Evolutionary conservation across 1,140 invertebrate genomes (phyloP), one percentile per base, ranked within the genome.

Genomic region (Drosophila saltans): DNA sequence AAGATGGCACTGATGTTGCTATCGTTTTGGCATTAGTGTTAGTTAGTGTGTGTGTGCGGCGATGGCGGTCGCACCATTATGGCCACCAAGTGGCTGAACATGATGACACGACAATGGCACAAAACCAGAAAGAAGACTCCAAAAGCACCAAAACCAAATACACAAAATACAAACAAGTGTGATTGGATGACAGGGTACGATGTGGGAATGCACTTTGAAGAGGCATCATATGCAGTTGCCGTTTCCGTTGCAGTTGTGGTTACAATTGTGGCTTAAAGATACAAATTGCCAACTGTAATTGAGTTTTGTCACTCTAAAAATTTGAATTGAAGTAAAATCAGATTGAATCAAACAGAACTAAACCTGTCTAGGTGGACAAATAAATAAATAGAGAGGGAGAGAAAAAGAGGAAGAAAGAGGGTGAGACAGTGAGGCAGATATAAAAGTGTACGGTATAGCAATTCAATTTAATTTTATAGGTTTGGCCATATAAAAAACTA

Each of bases 51-150:
- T 6, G 21, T 26, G 45, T 24, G 45, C 26, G 21, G 45, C 9
- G 45, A 21, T 48, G 45, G 45, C 24, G 45, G 72, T 58, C 69
- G 63, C 16, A 68, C 71, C 75, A 73, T 88, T 83, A 77, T 82
- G 80, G 80, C 80, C 75, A 80, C 48, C 80, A 67, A 72, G 83
- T 88, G 65, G 69, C 67, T 80, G 78, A 55, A 43, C 62, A 63
- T 24, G 63, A 70, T 41, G 39, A 68, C 60, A 58, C 43, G 70
- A 45, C 66, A 65, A 59, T 73, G 66, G 69, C 65, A 64, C 16
- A 62, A 30, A 59, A 9, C 45, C 72, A 75, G 72, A 36, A 39
- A 40, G 16, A 10, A 60, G 36, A 40, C 33, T 39, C 16, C n/a
- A 21, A 24, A 62, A 11, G 28, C 24, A 40, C 24, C n/a, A 26